Base-by-base conservation (phyloP, 2,888 invertebrate genomes). In the Gryllus longicercus region DNA sequence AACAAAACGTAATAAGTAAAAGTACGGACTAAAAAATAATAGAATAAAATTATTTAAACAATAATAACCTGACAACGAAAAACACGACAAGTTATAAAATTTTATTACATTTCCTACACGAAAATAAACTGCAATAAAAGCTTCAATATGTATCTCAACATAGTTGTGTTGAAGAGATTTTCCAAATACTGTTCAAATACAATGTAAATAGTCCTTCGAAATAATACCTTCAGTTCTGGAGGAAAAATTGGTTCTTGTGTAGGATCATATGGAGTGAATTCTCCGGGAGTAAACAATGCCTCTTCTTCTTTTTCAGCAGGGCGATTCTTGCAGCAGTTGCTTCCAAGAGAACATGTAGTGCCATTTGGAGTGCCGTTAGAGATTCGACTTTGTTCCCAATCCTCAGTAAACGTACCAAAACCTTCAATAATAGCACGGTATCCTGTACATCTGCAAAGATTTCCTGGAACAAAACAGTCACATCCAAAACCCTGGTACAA, bases 381-480 rank as follows among this genome's bases (percentile, higher is more conserved):
- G 51, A 74, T 79, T 51, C 75, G 38, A 79, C 83, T 80, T 82
- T 85, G 86, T 85, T 92, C 92, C 92, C 92, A 94, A 83, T 92
- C 93, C 86, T 94, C 93, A 0, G 92, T 92, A 84, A 97, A 96
- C 0, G 95, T 94, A 87, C 92, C 93, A 84, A 94, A 96, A 0
- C 96, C 96, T 87, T 97, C 96, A 78, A 97, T 91, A 81, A 98
- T 98, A 0, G 98, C 95, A 83, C 98, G 90, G 85, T 98, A 98
- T 0, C 98, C 98, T 0, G 98, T 98, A 86, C 98, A 98, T 82
- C 98, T 91, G 84, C 97, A 98, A 14, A 98, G 88, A 84, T 92
- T 91, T n/a, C 91, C 91, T 90, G 8, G 4, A 38, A 38, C 8
- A 38, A 38, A 63, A 11, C 51, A 18, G 10, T 63, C 23, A 78